phyloP scores from a whole-genome alignment of 1,140 invertebrate genomes.

The Goniozus legneri region DNA sequence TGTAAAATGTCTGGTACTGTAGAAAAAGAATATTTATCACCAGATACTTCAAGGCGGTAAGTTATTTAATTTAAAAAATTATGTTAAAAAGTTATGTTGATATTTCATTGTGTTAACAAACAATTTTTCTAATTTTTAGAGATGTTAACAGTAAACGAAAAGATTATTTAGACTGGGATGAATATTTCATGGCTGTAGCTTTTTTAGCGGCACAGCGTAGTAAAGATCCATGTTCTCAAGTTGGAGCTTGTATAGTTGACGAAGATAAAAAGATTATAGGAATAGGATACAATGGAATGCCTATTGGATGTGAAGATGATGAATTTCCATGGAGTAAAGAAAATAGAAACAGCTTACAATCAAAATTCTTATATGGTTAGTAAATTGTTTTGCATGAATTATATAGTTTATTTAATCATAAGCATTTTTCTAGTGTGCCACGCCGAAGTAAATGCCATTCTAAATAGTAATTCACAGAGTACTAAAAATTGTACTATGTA shows the following conservation, averaged over 20 bases:
- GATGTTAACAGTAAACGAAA: no score
- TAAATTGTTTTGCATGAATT: no score
- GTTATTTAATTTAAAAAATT: no score
- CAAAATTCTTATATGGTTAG: conserved; percentile 84
- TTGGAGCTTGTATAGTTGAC: conserved; percentile 91
- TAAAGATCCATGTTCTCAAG: conserved; percentile 91
- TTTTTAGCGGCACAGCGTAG: conserved; percentile 84
- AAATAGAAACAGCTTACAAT: conserved; percentile 58
- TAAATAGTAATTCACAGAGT: conserved; percentile 83
- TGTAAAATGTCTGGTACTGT: no score
- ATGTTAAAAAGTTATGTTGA: no score
- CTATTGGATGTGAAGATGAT: conserved; percentile 83
- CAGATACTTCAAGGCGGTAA: no score
- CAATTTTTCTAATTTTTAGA: no score
- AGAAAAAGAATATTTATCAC: no score
- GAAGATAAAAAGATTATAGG: conserved; percentile 86
- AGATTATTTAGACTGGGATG: conserved; percentile 66
- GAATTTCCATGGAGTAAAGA: conserved; percentile 81
- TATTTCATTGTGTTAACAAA: no score
- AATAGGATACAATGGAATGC: conserved; percentile 96
- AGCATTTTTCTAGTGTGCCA: conserved; percentile 79
- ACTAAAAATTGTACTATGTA: conserved; percentile 81
- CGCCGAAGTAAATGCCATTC: conserved; percentile 94
- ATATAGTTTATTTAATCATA: not conserved
- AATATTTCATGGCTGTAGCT: conserved; percentile 90